phyloP scores from a whole-genome alignment of 2,113 vertebrate genomes.

The Redunca redunca region DNA sequence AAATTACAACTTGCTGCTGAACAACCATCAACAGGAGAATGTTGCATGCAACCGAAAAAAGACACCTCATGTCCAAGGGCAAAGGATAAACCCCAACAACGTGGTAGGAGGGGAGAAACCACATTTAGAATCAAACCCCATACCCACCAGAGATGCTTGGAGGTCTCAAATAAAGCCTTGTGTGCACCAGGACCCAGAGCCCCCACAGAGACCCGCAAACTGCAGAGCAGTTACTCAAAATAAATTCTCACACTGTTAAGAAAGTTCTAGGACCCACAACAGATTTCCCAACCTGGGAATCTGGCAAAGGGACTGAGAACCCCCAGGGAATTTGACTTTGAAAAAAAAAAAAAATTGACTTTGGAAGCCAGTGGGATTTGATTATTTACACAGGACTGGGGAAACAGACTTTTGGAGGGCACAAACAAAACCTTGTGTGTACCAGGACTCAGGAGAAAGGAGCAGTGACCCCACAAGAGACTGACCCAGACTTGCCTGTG shows the following conservation, averaged over 20 bases:
- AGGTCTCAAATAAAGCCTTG: not conserved
- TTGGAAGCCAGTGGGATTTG: not conserved
- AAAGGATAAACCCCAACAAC: not conserved
- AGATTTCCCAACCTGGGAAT: not conserved
- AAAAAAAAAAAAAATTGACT: too few species aligned
- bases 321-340: too few species aligned
- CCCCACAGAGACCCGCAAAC: not conserved
- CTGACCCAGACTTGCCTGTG: not conserved
- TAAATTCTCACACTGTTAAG: not conserved
- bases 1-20: not conserved
- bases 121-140: not conserved
- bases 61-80: not conserved
- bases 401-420: not conserved
- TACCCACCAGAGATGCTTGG: accelerated
- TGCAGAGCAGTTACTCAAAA: not conserved
- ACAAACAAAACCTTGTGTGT: not conserved
- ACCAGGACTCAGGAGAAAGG: not conserved
- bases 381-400: not conserved
- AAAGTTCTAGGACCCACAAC: not conserved
- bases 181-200: not conserved
- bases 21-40: not conserved
- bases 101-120: not conserved
- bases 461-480: not conserved
- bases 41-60: not conserved
- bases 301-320: not conserved